Percentiles rank a stretch among this genome's conserved stretches.
Evolutionary conservation across 2,113 vertebrate species (phyloP).

Genomic region (Lepisosteus oculatus): DNA sequence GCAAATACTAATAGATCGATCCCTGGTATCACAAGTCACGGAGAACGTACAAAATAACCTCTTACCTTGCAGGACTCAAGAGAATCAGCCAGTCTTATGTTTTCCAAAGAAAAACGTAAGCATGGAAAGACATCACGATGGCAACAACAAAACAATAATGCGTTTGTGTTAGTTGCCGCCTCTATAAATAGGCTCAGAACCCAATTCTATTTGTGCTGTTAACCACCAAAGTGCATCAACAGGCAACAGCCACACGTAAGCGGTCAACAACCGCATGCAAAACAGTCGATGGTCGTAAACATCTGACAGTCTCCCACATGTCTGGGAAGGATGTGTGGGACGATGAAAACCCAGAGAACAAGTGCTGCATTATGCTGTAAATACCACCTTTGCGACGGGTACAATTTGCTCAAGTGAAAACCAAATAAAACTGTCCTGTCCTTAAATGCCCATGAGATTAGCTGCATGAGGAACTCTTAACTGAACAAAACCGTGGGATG

Average conservation of each 20-base stretch:
- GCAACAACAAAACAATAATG: neutral
- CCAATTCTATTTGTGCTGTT: neutral
- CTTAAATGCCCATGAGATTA: conserved; percentile 15
- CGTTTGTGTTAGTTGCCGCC: too few species aligned
- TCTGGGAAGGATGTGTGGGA: neutral
- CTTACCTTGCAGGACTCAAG: too few species aligned
- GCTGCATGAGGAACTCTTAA: conserved; percentile 1
- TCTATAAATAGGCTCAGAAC: neutral
- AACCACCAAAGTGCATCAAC: neutral
- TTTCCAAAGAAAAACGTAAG: too few species aligned
- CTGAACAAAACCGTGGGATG: neutral
- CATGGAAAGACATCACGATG: neutral
- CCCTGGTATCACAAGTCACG: too few species aligned
- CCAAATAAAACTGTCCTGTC: conserved; percentile 13
- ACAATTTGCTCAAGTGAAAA: conserved; percentile 12
- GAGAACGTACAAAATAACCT: too few species aligned
- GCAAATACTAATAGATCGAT: too few species aligned
- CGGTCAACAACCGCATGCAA: conserved; percentile 14
- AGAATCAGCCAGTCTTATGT: too few species aligned
- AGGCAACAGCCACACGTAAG: neutral
- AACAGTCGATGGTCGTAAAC: neutral
- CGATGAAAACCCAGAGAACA: neutral
- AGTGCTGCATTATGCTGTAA: conserved; percentile 13
- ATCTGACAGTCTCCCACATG: conserved; percentile 1
- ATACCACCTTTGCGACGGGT: conserved; percentile 13